phyloP scores from a whole-genome alignment of 2,113 vertebrate species.

The Corvus cornix region DNA sequence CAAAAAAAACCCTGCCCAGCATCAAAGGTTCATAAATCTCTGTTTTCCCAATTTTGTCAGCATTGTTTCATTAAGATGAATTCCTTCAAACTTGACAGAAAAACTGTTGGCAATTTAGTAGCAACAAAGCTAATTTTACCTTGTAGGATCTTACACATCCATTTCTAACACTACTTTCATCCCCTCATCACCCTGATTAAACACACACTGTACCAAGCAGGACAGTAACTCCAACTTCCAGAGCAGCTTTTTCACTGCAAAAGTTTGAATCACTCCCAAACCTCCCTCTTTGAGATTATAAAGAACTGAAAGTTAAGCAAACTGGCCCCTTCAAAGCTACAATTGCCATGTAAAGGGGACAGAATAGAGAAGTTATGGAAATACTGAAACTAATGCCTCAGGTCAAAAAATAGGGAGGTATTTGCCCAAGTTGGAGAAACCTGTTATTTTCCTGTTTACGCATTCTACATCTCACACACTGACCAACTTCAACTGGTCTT shows the following conservation, averaged over 20 bases:
- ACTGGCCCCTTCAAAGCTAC: not conserved
- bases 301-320: not conserved
- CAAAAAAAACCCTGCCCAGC: not conserved
- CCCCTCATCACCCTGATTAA: not conserved
- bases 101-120: not conserved
- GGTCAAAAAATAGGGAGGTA: not conserved
- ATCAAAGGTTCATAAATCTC: not conserved
- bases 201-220: not conserved
- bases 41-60: not conserved
- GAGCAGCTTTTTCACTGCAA: not conserved
- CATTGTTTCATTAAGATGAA: not conserved
- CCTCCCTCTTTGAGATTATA: not conserved
- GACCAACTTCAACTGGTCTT: not conserved
- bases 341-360: not conserved
- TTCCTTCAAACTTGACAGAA: not conserved
- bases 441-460: not conserved
- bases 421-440: not conserved
- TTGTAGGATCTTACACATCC: not conserved
- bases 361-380: not conserved
- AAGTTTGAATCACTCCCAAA: not conserved
- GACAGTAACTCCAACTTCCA: not conserved
- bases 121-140: not conserved
- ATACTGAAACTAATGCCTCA: not conserved
- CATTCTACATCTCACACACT: not conserved
- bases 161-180: not conserved